A percentile compares a stretch with the other conserved stretches of the same genome.
Conservation (phyloP, 2,113 vertebrate species). For the Sisor rabdophorus region DNA sequence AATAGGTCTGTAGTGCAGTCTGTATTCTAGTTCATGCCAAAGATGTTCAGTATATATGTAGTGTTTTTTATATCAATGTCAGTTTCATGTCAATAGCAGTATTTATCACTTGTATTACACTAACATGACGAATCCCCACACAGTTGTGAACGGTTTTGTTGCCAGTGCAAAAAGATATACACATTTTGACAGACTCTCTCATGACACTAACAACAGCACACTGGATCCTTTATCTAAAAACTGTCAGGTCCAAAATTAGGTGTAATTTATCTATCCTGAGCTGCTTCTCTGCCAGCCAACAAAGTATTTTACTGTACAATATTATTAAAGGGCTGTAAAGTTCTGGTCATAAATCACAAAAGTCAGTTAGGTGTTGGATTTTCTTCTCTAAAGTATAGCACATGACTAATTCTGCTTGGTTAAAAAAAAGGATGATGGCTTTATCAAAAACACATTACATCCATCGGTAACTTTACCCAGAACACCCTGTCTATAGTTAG, state of each 20-base stretch:
- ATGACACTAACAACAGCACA: slow-evolving; percentile 49
- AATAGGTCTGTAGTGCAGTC: no score
- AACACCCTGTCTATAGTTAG: background rate
- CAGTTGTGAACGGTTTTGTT: slow-evolving; percentile 32
- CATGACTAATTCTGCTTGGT: background rate
- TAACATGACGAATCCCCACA: no score
- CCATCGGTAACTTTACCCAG: background rate
- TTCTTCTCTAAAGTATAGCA: slow-evolving; percentile 13
- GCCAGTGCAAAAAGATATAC: slow-evolving; percentile 25
- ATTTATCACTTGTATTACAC: no score
- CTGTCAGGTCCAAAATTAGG: slow-evolving; percentile 41
- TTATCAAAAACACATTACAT: background rate
- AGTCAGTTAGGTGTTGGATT: slow-evolving; percentile 29
- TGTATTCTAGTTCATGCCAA: no score
- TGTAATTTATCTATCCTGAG: slow-evolving; percentile 45
- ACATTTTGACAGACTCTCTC: slow-evolving; percentile 44
- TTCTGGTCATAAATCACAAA: slow-evolving; percentile 42
- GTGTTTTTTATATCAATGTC: no score
- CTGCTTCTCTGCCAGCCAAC: slow-evolving; percentile 30
- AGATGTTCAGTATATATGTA: no score
- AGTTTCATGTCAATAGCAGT: no score
- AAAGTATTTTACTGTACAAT: slow-evolving; percentile 48
- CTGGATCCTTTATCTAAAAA: slow-evolving; percentile 48
- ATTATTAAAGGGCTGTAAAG: slow-evolving; percentile 50
- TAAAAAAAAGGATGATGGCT: background rate